Conservation (phyloP, 2,797 vertebrate species). For the Fistularia tabacaria region DNA sequence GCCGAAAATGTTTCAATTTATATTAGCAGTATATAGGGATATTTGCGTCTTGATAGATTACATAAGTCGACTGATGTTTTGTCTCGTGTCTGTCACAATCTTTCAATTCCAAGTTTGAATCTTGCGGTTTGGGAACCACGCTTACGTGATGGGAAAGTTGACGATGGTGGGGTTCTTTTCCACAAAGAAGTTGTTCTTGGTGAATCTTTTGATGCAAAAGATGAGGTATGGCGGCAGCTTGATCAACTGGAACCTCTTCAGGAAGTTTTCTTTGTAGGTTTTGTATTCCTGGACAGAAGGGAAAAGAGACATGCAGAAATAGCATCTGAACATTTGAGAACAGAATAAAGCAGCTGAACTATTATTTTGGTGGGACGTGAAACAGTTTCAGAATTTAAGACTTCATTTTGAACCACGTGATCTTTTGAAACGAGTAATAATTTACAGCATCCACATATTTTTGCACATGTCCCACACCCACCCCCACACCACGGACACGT, state of each 20-base stretch:
- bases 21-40: no score
- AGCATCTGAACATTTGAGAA: neutral
- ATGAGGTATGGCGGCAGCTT: constrained; percentile 93
- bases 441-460: no score
- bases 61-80: no score
- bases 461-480: neutral
- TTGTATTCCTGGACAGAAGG: constrained; percentile 93
- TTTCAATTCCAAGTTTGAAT: no score
- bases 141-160: constrained; percentile 98
- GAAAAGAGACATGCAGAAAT: neutral
- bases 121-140: neutral
- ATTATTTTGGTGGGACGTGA: no score
- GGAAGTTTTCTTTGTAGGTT: constrained; percentile 99
- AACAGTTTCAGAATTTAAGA: no score
- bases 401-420: no score
- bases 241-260: constrained; percentile 94
- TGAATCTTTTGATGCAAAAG: constrained; percentile 98
- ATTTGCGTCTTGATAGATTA: no score
- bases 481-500: neutral
- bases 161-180: constrained; percentile 98
- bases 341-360: no score
- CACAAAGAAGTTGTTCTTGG: constrained; percentile 99
- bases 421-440: no score
- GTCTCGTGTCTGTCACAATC: no score
- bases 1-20: no score